Base-by-base conservation (phyloP, 2,797 vertebrate genomes). In the Mallotus villosus region DNA sequence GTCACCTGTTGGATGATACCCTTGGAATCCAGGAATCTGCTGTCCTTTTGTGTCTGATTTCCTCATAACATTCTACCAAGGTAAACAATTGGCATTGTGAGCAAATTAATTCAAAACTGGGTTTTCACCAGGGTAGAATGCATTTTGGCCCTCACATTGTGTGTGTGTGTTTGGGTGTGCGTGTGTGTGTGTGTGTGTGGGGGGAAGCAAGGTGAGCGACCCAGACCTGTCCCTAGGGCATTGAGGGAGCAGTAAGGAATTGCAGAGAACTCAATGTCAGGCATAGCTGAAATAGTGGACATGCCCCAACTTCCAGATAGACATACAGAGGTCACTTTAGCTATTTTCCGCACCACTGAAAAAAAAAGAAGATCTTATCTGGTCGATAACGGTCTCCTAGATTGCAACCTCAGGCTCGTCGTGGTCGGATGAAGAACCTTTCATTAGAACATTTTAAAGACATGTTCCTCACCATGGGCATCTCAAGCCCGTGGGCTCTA, bases 61-160 rank as follows among this genome's bases (percentile, higher is more conserved):
- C 49, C 17, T 70, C 73, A 78, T 4, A 22, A 67, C 32, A 32
- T 78, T 81, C 63, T 63, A 17, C 29, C 79, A 79, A 74, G 67
- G 60, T 62, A 82, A 84, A 84, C 79, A 79, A 4, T 83, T 74
- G 49, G 46, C 64, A 74, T 81, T 87, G 84, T 72, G 81, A 64
- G 75, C 62, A 16, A 63, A 70, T 61, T 78, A 74, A 83, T 78
- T 78, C 80, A 68, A 82, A 82, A 79, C 32, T 81, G 69, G 72
- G 73, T 89, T 89, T 87, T 81, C 73, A 80, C 60, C 66, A 34
- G 70, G 70, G 58, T 80, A 73, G 70, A 84, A 83, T 84, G 82
- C 29, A 60, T 17, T 25, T 46, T n/a, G n/a, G 9, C 19, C n/a
- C 24, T 9, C 29, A 46, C 29, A 21, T 7, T 75, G 60, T 61